Evolutionary conservation across 2,797 vertebrate species (phyloP), one percentile per base, ranked within the genome.

Genomic region (Amniataba percoides): DNA sequence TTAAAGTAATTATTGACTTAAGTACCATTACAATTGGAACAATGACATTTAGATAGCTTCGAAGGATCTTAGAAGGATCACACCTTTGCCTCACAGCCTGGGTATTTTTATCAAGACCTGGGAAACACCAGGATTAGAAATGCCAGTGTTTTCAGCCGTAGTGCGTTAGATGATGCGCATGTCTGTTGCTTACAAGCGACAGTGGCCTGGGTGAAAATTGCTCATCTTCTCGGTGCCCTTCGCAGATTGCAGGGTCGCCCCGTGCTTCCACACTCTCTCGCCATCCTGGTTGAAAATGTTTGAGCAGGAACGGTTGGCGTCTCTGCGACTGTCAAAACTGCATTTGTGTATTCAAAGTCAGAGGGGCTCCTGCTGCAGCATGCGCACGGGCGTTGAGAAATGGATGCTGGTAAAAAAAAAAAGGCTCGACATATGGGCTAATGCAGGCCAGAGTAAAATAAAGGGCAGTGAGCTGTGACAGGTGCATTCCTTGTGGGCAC

Each of bases 381-480:
- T 13, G 39, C 23, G 52, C 15, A 10, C 2, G 12, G 13, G n/a
- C 58, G 63, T 62, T 72, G 77, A 25, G 62, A 84, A 31, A 80
- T 61, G 72, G 66, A 73, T 76, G 77, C 43, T 27, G 43, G 58
- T n/a, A n/a, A n/a, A n/a, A n/a, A n/a, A n/a, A 64, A 78, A 61
- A 39, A 36, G 57, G 59, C 63, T 60, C 3, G 63, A 81, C 83
- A 81, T 65, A 67, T 53, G 69, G 71, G 74, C 45, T 48, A 69
- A 66, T 13, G 67, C 67, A 64, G 81, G 80, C 62, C 79, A 21
- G 59, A 55, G 84, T 60, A 15, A 71, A 85, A 86, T 82, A 81
- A 86, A 83, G 80, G 77, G 69, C 76, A 80, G 79, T 14, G 74
- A 83, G 81, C 74, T 84, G 84, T 84, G 88, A 67, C 88, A 84